phyloP scores from a whole-genome alignment of 2,888 invertebrate species.

The Mallateleia sp. region DNA sequence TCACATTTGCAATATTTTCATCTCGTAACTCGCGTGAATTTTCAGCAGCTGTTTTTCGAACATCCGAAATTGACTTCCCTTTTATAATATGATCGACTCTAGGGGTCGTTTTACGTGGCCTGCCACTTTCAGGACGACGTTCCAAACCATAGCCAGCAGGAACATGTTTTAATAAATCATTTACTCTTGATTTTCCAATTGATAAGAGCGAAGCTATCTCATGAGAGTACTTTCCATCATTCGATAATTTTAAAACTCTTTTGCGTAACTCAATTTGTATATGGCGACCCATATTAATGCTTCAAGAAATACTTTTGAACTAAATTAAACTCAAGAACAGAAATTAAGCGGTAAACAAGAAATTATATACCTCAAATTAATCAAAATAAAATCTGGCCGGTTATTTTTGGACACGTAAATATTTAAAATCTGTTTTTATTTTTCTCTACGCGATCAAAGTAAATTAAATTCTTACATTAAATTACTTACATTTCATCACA shows the following conservation, averaged over 20 bases:
- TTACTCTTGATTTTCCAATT: conserved; percentile 13
- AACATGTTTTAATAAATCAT: neutral
- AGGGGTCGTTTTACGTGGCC: conserved; percentile 13
- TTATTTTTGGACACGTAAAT: conserved; percentile 38
- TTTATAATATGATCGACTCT: conserved; percentile 21
- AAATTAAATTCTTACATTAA: neutral
- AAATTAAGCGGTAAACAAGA: conserved; percentile 1
- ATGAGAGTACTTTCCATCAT: conserved; percentile 30
- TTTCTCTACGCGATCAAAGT: neutral
- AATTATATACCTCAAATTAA: conserved; percentile 1
- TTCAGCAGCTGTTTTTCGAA: conserved; percentile 11
- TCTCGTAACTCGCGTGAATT: conserved; percentile 47
- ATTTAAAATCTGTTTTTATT: neutral
- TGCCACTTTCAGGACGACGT: conserved; percentile 14
- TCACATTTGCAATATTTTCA: conserved; percentile 61
- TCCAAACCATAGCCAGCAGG: conserved; percentile 10
- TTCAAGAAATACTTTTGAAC: conserved; percentile 1
- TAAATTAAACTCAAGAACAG: conserved; percentile 4
- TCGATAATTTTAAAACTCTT: conserved; percentile 3
- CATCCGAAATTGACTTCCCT: conserved; percentile 1
- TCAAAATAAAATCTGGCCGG: conserved; percentile 22
- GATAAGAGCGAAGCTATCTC: conserved; percentile 1
- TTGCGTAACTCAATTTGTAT: conserved; percentile 9
- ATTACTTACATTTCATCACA: neutral
- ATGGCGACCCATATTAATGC: conserved; percentile 18